A percentile compares a stretch with the other conserved stretches of the same genome.
phyloP scores from a whole-genome alignment of 2,113 vertebrate species.

The Thinocorus orbignyianus region DNA sequence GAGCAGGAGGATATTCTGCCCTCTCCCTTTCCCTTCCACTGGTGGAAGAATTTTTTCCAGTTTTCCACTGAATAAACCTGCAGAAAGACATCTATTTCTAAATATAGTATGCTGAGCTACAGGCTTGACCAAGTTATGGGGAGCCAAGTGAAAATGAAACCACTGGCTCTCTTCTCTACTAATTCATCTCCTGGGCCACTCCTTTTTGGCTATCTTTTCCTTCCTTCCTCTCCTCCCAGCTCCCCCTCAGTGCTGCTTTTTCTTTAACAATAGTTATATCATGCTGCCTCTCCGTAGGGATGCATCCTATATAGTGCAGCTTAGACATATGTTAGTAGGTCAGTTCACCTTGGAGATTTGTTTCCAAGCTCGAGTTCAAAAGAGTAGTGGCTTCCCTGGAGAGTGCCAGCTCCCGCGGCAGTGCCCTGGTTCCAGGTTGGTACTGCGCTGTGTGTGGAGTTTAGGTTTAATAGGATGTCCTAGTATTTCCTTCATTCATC shows the following conservation, averaged over 20 bases:
- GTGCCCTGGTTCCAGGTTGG: not conserved
- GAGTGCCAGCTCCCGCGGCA: not conserved
- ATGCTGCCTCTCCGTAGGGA: rapidly evolving
- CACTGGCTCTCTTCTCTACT: not conserved
- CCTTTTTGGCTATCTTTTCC: not conserved
- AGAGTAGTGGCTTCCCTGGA: not conserved
- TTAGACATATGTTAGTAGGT: not conserved
- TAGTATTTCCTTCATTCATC: not conserved
- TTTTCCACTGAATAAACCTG: not conserved
- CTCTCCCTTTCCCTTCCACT: not conserved
- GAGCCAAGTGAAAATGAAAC: not conserved
- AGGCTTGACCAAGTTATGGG: not conserved
- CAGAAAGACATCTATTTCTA: not conserved
- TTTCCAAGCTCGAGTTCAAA: not conserved
- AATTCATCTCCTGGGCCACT: not conserved
- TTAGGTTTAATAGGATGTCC: not conserved
- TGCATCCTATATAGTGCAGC: not conserved
- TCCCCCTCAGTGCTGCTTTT: not conserved
- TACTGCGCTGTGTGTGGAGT: rapidly evolving
- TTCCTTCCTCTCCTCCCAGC: not conserved
- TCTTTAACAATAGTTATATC: not conserved
- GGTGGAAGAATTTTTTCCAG: not conserved
- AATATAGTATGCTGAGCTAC: not conserved
- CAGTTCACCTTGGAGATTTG: not conserved
- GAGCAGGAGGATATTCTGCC: not conserved